A percentile compares a stretch with the other conserved stretches of the same genome.
phyloP scores from a whole-genome alignment of 2,888 invertebrate genomes.

The Eristalis arbustorum region DNA sequence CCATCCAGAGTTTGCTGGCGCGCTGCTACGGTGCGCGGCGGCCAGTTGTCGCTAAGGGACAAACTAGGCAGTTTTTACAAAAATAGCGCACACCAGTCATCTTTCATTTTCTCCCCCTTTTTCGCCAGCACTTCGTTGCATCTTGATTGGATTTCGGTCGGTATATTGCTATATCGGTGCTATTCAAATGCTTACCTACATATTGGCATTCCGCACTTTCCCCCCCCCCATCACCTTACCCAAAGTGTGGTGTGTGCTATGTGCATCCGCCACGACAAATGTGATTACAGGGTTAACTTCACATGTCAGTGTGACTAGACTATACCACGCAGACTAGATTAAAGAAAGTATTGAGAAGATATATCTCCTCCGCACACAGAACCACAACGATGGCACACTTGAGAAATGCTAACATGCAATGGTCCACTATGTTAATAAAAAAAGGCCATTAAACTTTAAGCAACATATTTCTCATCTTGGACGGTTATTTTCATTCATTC shows the following conservation, averaged over 20 bases:
- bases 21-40: conserved; percentile 2
- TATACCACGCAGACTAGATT: neutral
- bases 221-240: neutral
- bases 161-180: neutral
- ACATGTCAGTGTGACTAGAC: conserved; percentile 10
- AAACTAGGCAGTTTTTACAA: conserved; percentile 21
- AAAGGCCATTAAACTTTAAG: conserved; percentile 38
- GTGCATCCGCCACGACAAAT: conserved; percentile 14
- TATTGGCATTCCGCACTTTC: neutral
- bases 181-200: conserved; percentile 11
- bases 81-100: conserved; percentile 54
- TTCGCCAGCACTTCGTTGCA: conserved; percentile 14
- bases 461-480: conserved; percentile 8
- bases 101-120: conserved; percentile 25
- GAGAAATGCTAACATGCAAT: conserved; percentile 27
- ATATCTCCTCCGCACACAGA: neutral
- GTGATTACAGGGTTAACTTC: conserved; percentile 32
- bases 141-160: conserved; percentile 27
- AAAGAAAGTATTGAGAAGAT: neutral
- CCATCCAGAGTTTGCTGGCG: neutral
- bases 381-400: conserved; percentile 20
- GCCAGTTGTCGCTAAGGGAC: conserved; percentile 48
- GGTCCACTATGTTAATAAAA: conserved; percentile 32
- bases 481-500: neutral
- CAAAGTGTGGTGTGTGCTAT: neutral